Evolutionary conservation across 2,888 invertebrate genomes (phyloP), one percentile per base, ranked within the genome.

Genomic region (Epinotia demarniana): DNA sequence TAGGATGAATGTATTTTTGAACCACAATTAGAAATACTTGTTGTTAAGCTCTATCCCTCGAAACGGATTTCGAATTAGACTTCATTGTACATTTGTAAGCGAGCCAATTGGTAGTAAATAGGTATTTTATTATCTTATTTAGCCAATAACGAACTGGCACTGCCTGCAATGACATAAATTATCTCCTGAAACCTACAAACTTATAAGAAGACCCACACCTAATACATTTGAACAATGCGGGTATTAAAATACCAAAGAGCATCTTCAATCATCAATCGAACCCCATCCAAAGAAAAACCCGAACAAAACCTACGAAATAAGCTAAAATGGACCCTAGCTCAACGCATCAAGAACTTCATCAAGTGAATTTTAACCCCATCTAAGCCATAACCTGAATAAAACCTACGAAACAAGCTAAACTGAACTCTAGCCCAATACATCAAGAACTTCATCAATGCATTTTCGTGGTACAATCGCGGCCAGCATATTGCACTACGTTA

Each of bases 401-500:
- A 23, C 13, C 49, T 23, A 19, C 27, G 33, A 27, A 27, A 27
- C 67, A 57, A 39, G 23, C 43, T 16, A 57, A 68, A 57, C 16
- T 9, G 1, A 57, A 39, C 68, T 19, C 6, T 19, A 57, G 0
- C 5, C 0, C 43, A 68, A 18, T 39, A 57, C 6, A 19, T 4
- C 43, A 68, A 57, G 13, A 39, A 55, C 33, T 4, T 19, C 19
- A 3, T 19, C 33, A 16, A n/a, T 57, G 68, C n/a, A 16, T 18
- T 57, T 55, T 55, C 11, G 55, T 43, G 57, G 57, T 43, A n/a
- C 16, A 53, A 53, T 53, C 53, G 53, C 49, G 70, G 43, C 39
- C 72, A 55, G 71, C 79, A 78, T 82, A 78, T 82, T 82, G 80
- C 80, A 79, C 78, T 82, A 78, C 80, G 83, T 91, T 89, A 87